Evolutionary conservation across 2,113 vertebrate species (phyloP).

Genomic region (Acanthochromis polyacanthus): DNA sequence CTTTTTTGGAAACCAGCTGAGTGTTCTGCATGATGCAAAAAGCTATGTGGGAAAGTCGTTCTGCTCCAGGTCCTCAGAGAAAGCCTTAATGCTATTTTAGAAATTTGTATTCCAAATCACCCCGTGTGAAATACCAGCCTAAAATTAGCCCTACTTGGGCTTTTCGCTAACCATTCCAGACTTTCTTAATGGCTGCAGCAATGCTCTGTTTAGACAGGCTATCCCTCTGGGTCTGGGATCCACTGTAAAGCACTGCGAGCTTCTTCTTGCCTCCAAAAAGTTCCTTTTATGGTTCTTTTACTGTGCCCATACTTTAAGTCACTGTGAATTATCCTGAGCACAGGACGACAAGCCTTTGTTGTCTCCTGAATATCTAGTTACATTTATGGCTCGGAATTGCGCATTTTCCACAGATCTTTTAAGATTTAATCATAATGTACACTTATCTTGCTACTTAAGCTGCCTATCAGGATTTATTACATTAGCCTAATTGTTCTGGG

Average conservation of each 20-base stretch:
- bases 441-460: conserved; percentile 62
- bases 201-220: conserved; percentile 75
- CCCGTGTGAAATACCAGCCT: conserved; percentile 79
- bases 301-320: conserved; percentile 67
- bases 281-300: conserved; percentile 80
- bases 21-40: conserved; percentile 39
- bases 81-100: conserved; percentile 73
- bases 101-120: conserved; percentile 75
- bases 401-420: conserved; percentile 36
- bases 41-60: conserved; percentile 80
- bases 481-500: conserved; percentile 77
- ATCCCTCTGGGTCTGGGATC: conserved; percentile 73
- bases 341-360: conserved; percentile 39
- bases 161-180: conserved; percentile 66
- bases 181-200: conserved; percentile 73
- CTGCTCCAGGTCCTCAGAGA: conserved; percentile 74
- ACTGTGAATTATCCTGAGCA: conserved; percentile 69
- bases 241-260: conserved; percentile 55
- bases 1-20: conserved; percentile 11
- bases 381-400: conserved; percentile 29
- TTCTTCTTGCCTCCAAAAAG: conserved; percentile 65
- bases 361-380: conserved; percentile 66
- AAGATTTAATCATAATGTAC: conserved; percentile 56
- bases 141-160: conserved; percentile 78
- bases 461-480: conserved; percentile 68